Evolutionary conservation across 2,888 invertebrate species (phyloP).

Genomic region (Subacronicta megacephala): DNA sequence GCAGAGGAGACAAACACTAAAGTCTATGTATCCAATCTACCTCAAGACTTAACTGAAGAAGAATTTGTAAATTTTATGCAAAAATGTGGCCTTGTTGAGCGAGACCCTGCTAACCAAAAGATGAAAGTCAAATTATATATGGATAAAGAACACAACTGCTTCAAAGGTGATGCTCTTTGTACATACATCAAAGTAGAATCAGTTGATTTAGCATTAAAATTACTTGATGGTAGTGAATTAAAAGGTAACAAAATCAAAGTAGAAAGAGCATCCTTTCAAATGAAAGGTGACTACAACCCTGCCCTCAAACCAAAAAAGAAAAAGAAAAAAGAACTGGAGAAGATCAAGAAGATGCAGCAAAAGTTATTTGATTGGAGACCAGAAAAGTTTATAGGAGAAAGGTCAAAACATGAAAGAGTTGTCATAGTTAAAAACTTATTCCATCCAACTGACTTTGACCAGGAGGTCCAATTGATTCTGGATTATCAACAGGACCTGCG

Average conservation of each 20-base stretch:
- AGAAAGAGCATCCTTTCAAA: constrained; percentile 97
- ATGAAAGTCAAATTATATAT: constrained; percentile 98
- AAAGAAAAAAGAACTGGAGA: constrained; percentile 96
- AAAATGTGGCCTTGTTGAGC: constrained; percentile 98
- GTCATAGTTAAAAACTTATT: constrained; percentile 98
- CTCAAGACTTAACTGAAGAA: constrained; percentile 95
- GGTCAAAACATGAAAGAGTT: constrained; percentile 96
- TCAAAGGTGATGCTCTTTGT: constrained; percentile 99
- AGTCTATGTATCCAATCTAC: constrained; percentile 98
- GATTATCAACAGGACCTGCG: constrained; percentile 97
- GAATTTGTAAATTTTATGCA: constrained; percentile 97
- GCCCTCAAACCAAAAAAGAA: constrained; percentile 96
- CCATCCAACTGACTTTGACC: constrained; percentile 96
- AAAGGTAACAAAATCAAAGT: constrained; percentile 95
- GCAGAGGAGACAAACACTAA: constrained; percentile 96
- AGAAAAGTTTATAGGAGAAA: constrained; percentile 95
- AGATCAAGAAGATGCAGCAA: constrained; percentile 97
- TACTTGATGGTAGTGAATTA: constrained; percentile 96
- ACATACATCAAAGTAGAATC: constrained; percentile 99
- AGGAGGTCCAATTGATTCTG: constrained; percentile 95
- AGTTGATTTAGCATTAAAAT: constrained; percentile 96
- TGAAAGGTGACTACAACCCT: constrained; percentile 98
- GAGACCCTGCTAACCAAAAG: constrained; percentile 94
- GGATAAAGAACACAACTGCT: constrained; percentile 93
- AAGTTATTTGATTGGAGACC: constrained; percentile 99